These are phyloP conservation scores for Scortum barcoo DNA, from an alignment of 2,113 vertebrate species.

Conservation along the genomic window DNA sequence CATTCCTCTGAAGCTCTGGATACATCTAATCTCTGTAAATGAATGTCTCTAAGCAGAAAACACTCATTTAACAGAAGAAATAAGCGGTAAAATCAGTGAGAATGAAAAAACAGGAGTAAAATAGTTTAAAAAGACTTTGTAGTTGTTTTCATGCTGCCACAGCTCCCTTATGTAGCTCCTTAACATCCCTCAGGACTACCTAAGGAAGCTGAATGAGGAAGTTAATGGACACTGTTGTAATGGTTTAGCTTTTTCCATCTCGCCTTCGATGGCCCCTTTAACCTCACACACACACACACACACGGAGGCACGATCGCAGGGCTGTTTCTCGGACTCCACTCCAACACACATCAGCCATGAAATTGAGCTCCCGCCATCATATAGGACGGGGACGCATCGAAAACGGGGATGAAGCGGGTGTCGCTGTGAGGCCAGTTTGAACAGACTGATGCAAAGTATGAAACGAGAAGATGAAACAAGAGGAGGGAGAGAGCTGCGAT, in stretches of 20 bases:
- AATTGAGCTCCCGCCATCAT: slow-evolving; percentile 43
- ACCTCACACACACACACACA: no score
- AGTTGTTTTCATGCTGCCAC: not conserved
- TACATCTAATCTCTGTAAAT: not conserved
- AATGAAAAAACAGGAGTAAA: not conserved
- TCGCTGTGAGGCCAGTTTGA: not conserved
- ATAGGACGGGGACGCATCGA: slow-evolving; percentile 4
- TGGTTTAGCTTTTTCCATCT: slow-evolving; percentile 28
- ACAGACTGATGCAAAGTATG: slow-evolving; percentile 3
- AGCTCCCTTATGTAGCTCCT: not conserved
- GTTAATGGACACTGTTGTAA: slow-evolving; percentile 16
- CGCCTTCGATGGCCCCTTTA: slow-evolving; percentile 15
- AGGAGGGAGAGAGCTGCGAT: not conserved
- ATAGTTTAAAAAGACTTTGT: not conserved
- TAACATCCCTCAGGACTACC: not conserved
- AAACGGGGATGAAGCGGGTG: not conserved
- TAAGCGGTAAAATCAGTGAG: not conserved
- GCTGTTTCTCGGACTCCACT: slow-evolving; percentile 14
- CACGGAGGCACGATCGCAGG: not conserved
- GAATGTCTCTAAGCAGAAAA: not conserved
- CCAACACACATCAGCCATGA: slow-evolving; percentile 48
- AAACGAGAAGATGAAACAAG: slow-evolving; percentile 3
- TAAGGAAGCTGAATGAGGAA: not conserved
- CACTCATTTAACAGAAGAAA: not conserved
- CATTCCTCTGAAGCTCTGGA: not conserved